Base-by-base conservation (phyloP, 2,888 invertebrate species). In the Automeris io region DNA sequence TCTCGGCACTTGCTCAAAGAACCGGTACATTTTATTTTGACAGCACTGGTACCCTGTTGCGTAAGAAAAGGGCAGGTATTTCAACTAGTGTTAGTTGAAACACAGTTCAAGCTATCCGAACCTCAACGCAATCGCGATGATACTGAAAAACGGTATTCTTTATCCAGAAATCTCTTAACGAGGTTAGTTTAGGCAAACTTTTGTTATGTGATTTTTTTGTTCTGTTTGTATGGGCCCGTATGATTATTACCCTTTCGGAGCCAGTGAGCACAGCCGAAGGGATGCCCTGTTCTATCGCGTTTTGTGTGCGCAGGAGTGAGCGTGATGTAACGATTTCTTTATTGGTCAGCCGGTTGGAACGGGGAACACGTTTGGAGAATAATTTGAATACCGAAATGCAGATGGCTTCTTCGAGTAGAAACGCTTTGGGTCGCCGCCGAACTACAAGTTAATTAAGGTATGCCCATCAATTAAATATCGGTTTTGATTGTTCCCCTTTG, bases 141-240 rank as follows among this genome's bases (percentile, higher is more conserved):
- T 82, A 86, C 86, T 86, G 81, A 86, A 83, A 83, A 83, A 81
- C 80, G 75, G 78, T 80, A 80, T 79, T 82, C 79, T 70, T 82
- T 83, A 83, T 82, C 82, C 82, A 80, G 76, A 77, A 78, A 86
- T 86, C 83, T 85, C 69, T 74, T 83, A 86, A 86, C 82, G 81
- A 86, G 79, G 79, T 83, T 82, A 85, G 86, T 79, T 82, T 85
- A 86, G 82, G 80, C 85, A 81, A 85, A 86, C 82, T 82, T 82
- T 83, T 81, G 83, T 85, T 77, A 81, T 76, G 78, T 78, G 71
- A 66, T 80, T 78, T 77, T 68, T 80, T 79, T 76, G 71, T 78
- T 73, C 66, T 52, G 51, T 76, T 81, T 80, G 74, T 80, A 76
- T 64, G 73, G 75, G 70, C 63, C 74, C 75, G 63, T 80, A 81